Evolutionary conservation across 2,113 vertebrate genomes (phyloP), one percentile per base, ranked within the genome.

Genomic region (Pavo muticus): DNA sequence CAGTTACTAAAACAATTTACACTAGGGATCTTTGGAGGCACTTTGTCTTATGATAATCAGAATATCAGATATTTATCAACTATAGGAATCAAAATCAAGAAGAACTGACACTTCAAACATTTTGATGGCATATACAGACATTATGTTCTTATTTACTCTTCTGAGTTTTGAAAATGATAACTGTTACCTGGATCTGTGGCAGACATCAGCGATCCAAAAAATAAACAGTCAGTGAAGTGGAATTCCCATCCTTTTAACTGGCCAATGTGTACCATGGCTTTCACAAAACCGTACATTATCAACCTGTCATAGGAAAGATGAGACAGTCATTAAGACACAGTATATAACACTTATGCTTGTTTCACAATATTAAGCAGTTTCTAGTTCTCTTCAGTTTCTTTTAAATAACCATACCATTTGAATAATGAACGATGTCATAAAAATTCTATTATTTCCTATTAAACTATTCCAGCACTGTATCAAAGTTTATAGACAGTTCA

Each of bases 201-300:
- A 77, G 98, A 99, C 95, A 99, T 98, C 96, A 99, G 96, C 0
- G 98, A 98, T 67, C 98, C 98, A 89, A 99, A 99, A 95, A 98
- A 97, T 65, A 99, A 98, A 82, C 98, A 99, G 95, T 99, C 98
- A 20, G 97, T 98, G 94, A 99, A 98, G 92, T 97, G 96, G 96
- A 99, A 98, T 95, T 98, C 98, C 93, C 97, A 97, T 50, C 93
- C 96, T 94, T 97, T 91, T 84, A 98, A 54, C 45, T 96, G 97
- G 88, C 98, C 98, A 37, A 90, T 67, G n/a, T 96, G 92, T 40
- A 97, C 87, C 98, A 98, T 98, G 50, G 98, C 98, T 80, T 98
- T 98, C 94, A 98, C 98, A 97, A 98, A 98, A 42, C 98, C 98
- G 39, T 98, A 98, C 94, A 98, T 97, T 94, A 98, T 97, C 96